Evolutionary conservation across 2,797 vertebrate species (phyloP).

Genomic region (Margarornis squamiger): DNA sequence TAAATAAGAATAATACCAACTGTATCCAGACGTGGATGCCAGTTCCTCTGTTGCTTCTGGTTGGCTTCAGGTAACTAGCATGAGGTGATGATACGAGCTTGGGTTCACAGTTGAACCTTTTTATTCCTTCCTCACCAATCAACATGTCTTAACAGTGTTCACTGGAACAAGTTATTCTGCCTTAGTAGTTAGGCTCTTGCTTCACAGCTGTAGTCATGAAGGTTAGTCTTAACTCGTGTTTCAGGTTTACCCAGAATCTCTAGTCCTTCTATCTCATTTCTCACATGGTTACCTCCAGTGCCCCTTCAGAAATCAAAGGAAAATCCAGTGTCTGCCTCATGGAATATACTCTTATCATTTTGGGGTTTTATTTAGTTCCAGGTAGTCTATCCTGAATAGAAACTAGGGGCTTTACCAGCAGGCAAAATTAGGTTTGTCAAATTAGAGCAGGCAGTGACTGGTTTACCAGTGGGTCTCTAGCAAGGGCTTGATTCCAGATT

Average conservation of each 20-base stretch:
- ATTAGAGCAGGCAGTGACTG: not conserved
- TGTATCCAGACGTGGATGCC: not conserved
- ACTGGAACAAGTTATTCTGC: conserved; percentile 19
- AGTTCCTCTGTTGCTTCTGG: not conserved
- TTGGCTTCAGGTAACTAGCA: not conserved
- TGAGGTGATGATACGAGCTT: not conserved
- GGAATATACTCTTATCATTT: not conserved
- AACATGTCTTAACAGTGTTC: conserved; percentile 21
- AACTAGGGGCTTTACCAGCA: not conserved
- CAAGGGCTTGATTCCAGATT: not conserved
- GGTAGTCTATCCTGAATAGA: not conserved
- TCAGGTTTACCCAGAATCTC: conserved; percentile 20
- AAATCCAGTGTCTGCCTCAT: not conserved
- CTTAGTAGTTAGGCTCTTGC: conserved; percentile 17
- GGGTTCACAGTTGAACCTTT: not conserved
- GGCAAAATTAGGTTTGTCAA: not conserved
- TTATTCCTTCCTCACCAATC: not conserved
- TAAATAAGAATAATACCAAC: not conserved
- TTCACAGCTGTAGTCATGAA: conserved; percentile 27
- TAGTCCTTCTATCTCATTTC: not conserved
- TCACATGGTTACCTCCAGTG: not conserved
- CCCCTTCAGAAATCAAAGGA: not conserved
- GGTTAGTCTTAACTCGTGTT: conserved; percentile 8
- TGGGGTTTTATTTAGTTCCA: not conserved
- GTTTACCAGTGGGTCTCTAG: not conserved